These are phyloP conservation scores for Anolis sagrei DNA, from an alignment of 2,113 vertebrate species.

Conservation along the genomic window DNA sequence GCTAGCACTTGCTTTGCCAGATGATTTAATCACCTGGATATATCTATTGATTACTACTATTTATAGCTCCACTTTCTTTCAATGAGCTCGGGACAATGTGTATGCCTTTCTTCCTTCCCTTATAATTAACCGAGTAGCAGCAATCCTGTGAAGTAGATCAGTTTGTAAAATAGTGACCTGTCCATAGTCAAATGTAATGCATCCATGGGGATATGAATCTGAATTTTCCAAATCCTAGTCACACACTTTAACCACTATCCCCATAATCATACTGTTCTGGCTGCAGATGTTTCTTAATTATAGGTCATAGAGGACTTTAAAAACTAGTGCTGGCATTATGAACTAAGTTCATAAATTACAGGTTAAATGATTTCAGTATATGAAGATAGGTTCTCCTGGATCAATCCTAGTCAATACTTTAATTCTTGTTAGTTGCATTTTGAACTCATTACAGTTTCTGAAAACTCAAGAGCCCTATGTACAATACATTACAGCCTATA, in stretches of 20 bases:
- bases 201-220: not conserved
- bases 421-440: not conserved
- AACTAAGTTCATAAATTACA: not conserved
- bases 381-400: not conserved
- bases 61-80: not conserved
- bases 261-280: not conserved
- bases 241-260: too few species aligned
- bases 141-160: not conserved
- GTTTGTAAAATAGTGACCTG: not conserved
- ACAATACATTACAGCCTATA: not conserved
- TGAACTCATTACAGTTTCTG: not conserved
- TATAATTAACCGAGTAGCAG: not conserved
- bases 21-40: not conserved
- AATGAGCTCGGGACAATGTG: not conserved
- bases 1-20: not conserved
- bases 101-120: not conserved
- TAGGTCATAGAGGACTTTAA: not conserved
- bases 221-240: not conserved
- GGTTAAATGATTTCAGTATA: not conserved
- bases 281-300: not conserved
- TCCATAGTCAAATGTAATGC: not conserved
- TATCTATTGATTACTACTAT: not conserved
- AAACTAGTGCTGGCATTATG: not conserved
- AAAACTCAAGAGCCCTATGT: not conserved
- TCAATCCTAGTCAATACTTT: not conserved